Evolutionary conservation across 2,113 vertebrate genomes (phyloP).

Genomic region (Pleuronectes platessa): DNA sequence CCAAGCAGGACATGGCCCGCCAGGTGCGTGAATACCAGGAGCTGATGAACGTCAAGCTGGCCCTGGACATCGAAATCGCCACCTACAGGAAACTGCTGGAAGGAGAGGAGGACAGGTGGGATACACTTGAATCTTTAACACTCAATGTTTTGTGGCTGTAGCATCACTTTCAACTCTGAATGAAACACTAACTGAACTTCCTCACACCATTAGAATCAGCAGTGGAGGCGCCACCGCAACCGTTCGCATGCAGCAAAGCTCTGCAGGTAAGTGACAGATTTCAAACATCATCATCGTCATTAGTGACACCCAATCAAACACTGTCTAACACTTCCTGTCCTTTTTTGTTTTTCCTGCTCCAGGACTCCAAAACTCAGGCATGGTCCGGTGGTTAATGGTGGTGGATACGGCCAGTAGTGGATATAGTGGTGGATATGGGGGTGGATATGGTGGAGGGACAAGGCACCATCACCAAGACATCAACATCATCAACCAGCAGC

Average conservation of each 20-base stretch:
- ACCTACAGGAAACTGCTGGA: conserved; percentile 95
- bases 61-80: conserved; percentile 93
- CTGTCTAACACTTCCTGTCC: neutral
- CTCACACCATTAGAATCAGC: conserved; percentile 64
- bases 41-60: conserved; percentile 91
- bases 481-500: conserved; percentile 34
- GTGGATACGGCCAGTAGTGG: neutral
- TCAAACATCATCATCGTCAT: neutral
- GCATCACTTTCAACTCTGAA: conserved; percentile 2
- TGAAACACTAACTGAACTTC: conserved; percentile 19
- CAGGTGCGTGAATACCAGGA: conserved; percentile 93
- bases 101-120: conserved; percentile 90
- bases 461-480: conserved; percentile 60
- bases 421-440: neutral
- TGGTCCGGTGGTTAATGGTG: neutral
- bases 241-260: conserved; percentile 80
- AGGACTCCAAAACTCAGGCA: conserved; percentile 48
- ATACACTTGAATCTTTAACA: neutral
- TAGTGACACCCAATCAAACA: neutral
- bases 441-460: neutral
- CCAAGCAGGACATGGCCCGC: conserved; percentile 91
- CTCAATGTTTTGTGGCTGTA: neutral
- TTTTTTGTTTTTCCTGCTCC: conserved; percentile 23
- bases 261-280: conserved; percentile 46
- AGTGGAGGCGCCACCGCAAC: conserved; percentile 49